These are phyloP conservation scores for roundworm (Caenorhabditis elegans) DNA, from an alignment of 1,140 invertebrate genomes.

Conservation along the genomic window WBcel235 BX284604.4:6563501-6564000, in stretches of 20 bases:
- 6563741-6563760: no score
- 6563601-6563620: slow-evolving; percentile 39
- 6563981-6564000: no score
- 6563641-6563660: slow-evolving; percentile 24
- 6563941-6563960: slow-evolving; percentile 45
- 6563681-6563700: not conserved
- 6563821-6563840: slow-evolving; percentile 32
- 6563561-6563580: slow-evolving; percentile 38
- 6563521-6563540: not conserved
- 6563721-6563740: no score
- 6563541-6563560: slow-evolving; percentile 42
- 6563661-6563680: not conserved
- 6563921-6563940: slow-evolving; percentile 49
- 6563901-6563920: slow-evolving; percentile 43
- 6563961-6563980: not conserved
- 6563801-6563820: slow-evolving; percentile 43
- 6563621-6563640: slow-evolving; percentile 22
- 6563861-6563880: slow-evolving; percentile 16
- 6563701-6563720: no score
- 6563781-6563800: slow-evolving; percentile 41
- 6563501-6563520: not conserved
- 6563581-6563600: slow-evolving; percentile 23
- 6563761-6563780: slow-evolving; percentile 34
- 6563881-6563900: slow-evolving; percentile 38
- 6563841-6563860: not conserved